A percentile compares a stretch with the other conserved stretches of the same genome.
Conservation (phyloP, 2,797 vertebrate genomes). For the Hypotaenidia okinawae region DNA sequence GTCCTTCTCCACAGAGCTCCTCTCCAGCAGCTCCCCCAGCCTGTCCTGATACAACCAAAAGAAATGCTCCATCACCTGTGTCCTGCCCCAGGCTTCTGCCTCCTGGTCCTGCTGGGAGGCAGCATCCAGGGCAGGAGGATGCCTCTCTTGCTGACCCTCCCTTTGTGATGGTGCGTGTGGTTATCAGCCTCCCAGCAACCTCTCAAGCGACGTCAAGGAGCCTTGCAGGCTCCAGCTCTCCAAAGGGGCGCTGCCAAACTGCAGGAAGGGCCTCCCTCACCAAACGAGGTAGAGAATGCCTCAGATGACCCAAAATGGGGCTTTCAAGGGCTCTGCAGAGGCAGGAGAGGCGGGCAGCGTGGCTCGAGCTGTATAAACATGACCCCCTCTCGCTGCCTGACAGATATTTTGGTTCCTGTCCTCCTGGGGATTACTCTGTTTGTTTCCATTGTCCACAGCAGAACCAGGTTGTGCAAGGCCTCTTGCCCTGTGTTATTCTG, state of each 20-base stretch:
- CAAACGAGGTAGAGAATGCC: neutral
- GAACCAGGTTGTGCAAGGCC: neutral
- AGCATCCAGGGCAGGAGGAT: neutral
- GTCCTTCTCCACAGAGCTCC: no score
- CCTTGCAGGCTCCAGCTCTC: neutral
- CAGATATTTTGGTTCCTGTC: neutral
- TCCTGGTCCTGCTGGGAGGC: neutral
- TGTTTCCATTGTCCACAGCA: neutral
- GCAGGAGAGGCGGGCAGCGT: neutral
- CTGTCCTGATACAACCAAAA: no score
- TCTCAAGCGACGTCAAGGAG: neutral
- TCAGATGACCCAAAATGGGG: neutral
- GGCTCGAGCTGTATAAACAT: neutral
- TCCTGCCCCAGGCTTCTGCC: neutral
- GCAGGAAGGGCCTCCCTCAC: neutral
- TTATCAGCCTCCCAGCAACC: neutral
- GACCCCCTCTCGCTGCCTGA: neutral
- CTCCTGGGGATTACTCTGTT: neutral
- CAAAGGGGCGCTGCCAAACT: neutral
- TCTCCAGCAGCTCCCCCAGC: no score
- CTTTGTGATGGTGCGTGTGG: rapidly evolving
- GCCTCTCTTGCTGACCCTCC: neutral
- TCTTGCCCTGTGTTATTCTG: neutral
- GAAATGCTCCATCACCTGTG: no score
- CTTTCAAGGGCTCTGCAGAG: neutral